A percentile compares a stretch with the other conserved stretches of the same genome.
phyloP scores from a whole-genome alignment of 2,888 invertebrate species.

The Pseudococcus longispinus region DNA sequence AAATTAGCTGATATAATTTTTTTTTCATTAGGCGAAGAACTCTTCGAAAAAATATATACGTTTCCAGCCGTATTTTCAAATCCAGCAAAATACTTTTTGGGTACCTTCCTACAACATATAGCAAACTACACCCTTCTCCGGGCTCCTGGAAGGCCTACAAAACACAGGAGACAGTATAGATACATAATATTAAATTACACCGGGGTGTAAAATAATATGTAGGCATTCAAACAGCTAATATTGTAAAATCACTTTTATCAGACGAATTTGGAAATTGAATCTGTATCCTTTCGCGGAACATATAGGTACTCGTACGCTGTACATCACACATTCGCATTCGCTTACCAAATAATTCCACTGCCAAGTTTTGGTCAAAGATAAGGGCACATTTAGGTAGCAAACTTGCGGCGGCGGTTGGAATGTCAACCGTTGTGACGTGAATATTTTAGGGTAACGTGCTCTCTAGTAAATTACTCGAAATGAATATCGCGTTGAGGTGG shows the following conservation, averaged over 20 bases:
- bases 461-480: background rate
- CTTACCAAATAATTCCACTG: background rate
- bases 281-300: background rate
- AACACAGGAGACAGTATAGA: background rate
- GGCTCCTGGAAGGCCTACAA: background rate
- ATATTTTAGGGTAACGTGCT: constrained; percentile 9
- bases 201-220: background rate
- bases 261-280: background rate
- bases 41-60: too few relatives aligned
- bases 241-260: background rate
- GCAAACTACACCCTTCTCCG: background rate
- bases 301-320: too few relatives aligned
- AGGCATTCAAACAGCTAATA: background rate
- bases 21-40: too few relatives aligned
- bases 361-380: constrained; percentile 29
- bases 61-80: too few relatives aligned
- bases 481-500: constrained; percentile 25
- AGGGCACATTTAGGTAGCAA: constrained; percentile 17
- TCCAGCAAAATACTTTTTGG: too few relatives aligned
- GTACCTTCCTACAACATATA: too few relatives aligned
- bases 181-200: background rate
- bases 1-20: too few relatives aligned
- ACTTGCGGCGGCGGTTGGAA: constrained; percentile 9
- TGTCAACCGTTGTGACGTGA: constrained; percentile 37
- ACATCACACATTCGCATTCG: background rate